Base-by-base conservation (phyloP, 2,797 vertebrate genomes). In the Hippocampus kuda region DNA sequence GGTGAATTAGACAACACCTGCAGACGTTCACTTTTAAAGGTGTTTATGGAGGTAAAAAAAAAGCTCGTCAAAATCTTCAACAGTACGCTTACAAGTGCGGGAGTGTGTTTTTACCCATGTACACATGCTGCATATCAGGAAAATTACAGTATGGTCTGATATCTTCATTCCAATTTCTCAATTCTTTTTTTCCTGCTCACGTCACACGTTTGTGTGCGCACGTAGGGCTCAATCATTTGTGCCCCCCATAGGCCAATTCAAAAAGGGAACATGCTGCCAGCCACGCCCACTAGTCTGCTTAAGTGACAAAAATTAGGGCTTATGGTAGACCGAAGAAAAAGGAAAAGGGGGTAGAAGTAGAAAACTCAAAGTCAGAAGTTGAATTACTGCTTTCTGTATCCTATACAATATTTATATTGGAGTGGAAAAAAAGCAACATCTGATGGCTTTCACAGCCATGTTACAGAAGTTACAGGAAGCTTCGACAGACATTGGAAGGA, bases 1-100 rank as follows among this genome's bases (percentile, higher is more conserved):
- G 74, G 49, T 72, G 74, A 84, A 84, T 78, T 79, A 71, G 60
- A 76, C 63, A 3, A 72, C 65, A 78, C 80, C 76, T 77, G 75
- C 75, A 73, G 64, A 61, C 72, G 75, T 73, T 82, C 27, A 53
- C 71, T 76, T 77, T 70, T 27, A 81, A 68, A 61, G 48, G 20
- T 15, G 34, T 11, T 57, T 27, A 26, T 27, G 24, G 44, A 65
- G 42, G 24, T 60, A 16, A 60, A 60, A 54, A 54, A 49, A 54
- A 54, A 60, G 59, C 27, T 60, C 38, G 59, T 60, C 30, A 60
- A 60, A 60, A 30, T 16, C 59, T 20, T 34, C 15, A 60, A 34
- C 57, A 5, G 24, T 27, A 30, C 12, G 13, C 46, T 53, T 53
- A 53, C 7, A 20, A 53, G 0, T 59, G 56, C 56, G 63, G 64